phyloP scores from a whole-genome alignment of 2,113 vertebrate species.

The Notechis scutatus region DNA sequence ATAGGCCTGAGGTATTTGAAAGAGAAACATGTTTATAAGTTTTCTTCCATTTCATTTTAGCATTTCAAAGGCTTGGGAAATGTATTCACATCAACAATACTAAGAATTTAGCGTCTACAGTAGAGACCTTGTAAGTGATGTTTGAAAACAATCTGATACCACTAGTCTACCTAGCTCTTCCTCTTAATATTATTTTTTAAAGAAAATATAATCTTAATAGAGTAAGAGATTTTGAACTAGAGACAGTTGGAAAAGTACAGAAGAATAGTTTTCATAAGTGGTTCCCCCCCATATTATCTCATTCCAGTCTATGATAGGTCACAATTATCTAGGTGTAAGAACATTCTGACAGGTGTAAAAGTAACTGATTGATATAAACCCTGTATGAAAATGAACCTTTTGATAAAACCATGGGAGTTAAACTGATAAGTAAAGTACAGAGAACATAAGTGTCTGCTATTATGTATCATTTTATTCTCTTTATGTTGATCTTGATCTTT shows the following conservation, averaged over 20 bases:
- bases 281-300: slow-evolving; percentile 71
- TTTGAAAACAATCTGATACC: slow-evolving; percentile 67
- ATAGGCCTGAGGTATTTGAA: slow-evolving; percentile 30
- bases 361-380: slow-evolving; percentile 84
- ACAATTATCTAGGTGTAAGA: slow-evolving; percentile 80
- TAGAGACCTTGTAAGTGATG: slow-evolving; percentile 50
- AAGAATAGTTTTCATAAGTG: slow-evolving; percentile 69
- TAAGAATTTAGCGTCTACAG: slow-evolving; percentile 27
- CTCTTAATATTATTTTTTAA: slow-evolving; percentile 70
- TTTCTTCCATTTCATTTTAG: slow-evolving; percentile 65
- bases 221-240: slow-evolving; percentile 75
- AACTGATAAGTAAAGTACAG: slow-evolving; percentile 82
- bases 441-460: slow-evolving; percentile 70
- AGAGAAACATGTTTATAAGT: slow-evolving; percentile 36
- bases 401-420: slow-evolving; percentile 79
- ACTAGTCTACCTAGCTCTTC: neutral
- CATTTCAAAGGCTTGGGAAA: slow-evolving; percentile 71
- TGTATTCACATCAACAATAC: slow-evolving; percentile 56
- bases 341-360: slow-evolving; percentile 84
- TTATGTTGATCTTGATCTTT: slow-evolving; percentile 79
- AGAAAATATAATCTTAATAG: slow-evolving; percentile 73
- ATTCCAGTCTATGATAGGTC: slow-evolving; percentile 81
- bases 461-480: slow-evolving; percentile 82
- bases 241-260: slow-evolving; percentile 79
- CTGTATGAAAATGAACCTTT: slow-evolving; percentile 84